Evolutionary conservation across 2,888 invertebrate genomes (phyloP), one percentile per base, ranked within the genome.

Genomic region (Macrosoma leucophasiata): DNA sequence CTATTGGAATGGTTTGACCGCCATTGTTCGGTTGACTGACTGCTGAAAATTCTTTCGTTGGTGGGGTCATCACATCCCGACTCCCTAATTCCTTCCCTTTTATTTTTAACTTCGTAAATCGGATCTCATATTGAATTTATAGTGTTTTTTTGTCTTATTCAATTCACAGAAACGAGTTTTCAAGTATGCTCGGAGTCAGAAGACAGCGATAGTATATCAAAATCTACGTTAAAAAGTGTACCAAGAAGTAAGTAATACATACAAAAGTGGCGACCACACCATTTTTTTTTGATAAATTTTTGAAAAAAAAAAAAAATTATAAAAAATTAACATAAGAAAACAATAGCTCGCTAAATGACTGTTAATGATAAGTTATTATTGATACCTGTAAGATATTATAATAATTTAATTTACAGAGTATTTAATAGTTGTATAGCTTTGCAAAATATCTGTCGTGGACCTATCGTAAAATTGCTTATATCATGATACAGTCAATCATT

Each of bases 181-280:
- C 85, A 85, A 68, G 70, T 75, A 22, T 81, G 82, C 53, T 85
- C 85, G 19, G 85, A 85, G 43, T 85, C 85, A 0, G 85, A 85
- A 51, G 85, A 85, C 43, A 85, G 85, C 30, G 85, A 85, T 44
- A 84, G 84, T 41, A 72, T 85, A 69, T 84, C 84, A 7, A 85
- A 85, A 44, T 81, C 84, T 0, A 84, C 85, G 0, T 44, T 85
- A 3, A 79, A 82, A 47, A 84, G 79, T 58, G 68, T 75, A 11
- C 84, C 79, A 19, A 72, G 78, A 63, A 85, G 85, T 81, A 58
- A 78, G 70, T 67, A 14, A n/a, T 29, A 28, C 1, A 34, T 24
- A 23, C 28, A 29, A 27, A 21, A 17, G 29, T 29, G 10, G 14
- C 13, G 20, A 19, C 9, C 11, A 15, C 15, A 13, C 14, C 10